Evolutionary conservation across 2,888 invertebrate species (phyloP).

Genomic region (Polydrusus cervinus): DNA sequence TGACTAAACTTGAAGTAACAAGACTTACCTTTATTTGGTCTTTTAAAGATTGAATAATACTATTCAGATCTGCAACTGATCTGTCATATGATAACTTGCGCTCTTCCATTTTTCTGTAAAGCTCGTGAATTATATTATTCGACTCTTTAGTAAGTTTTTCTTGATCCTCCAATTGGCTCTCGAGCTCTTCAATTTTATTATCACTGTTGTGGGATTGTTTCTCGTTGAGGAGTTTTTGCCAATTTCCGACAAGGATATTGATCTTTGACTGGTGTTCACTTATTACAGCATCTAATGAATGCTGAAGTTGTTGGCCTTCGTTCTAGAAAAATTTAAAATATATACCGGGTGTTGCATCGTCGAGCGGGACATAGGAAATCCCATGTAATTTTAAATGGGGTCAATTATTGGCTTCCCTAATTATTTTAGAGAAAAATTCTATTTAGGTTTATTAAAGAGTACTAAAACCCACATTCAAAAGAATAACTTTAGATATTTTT

Average conservation of each 20-base stretch:
- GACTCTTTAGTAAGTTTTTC: slow-evolving; percentile 60
- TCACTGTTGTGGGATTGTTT: slow-evolving; percentile 51
- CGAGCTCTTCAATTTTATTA: slow-evolving; percentile 57
- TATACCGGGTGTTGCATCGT: too few relatives aligned
- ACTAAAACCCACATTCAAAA: too few relatives aligned
- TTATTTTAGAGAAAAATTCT: too few relatives aligned
- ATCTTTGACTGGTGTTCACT: slow-evolving; percentile 63
- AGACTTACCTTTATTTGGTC: slow-evolving; percentile 61
- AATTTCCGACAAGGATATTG: slow-evolving; percentile 60
- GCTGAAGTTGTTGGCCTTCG: slow-evolving; percentile 63
- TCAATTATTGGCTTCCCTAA: too few relatives aligned
- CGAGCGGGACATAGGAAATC: too few relatives aligned
- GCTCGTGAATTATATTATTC: slow-evolving; percentile 58
- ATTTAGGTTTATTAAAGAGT: too few relatives aligned
- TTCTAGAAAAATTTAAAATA: slow-evolving; percentile 21
- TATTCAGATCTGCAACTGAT: slow-evolving; percentile 60
- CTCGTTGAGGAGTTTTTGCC: slow-evolving; percentile 60
- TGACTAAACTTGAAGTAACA: too few relatives aligned
- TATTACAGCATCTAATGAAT: slow-evolving; percentile 61
- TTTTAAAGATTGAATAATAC: slow-evolving; percentile 58
- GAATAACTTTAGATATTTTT: too few relatives aligned
- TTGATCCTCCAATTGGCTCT: slow-evolving; percentile 61
- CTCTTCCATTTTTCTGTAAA: slow-evolving; percentile 63
- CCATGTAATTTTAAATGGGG: too few relatives aligned
- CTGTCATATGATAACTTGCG: slow-evolving; percentile 59